phyloP scores from a whole-genome alignment of 2,888 invertebrate genomes.

The Myathropa florea region DNA sequence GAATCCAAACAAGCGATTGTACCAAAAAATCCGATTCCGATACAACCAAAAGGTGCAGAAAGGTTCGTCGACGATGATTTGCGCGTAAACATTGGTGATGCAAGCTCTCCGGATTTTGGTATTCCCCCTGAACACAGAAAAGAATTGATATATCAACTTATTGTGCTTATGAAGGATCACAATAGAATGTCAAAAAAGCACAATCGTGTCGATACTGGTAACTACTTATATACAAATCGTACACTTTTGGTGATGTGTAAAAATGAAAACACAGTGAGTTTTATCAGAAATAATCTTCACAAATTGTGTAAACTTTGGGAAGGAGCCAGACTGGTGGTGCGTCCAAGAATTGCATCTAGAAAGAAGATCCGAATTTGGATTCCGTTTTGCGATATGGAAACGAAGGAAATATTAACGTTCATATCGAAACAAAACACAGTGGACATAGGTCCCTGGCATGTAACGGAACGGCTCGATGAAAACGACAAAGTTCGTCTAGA shows the following conservation, averaged over 20 bases:
- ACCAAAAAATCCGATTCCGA: too few relatives aligned
- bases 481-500: not conserved
- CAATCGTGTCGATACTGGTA: too few relatives aligned
- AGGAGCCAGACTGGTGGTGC: not conserved
- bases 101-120: not conserved
- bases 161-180: not conserved
- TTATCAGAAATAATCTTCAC: not conserved
- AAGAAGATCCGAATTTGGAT: constrained; percentile 6
- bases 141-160: not conserved
- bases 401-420: not conserved
- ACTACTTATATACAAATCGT: not conserved
- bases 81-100: constrained; percentile 39
- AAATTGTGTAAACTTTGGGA: not conserved
- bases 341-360: not conserved
- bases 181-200: not conserved
- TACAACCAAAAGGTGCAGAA: too few relatives aligned
- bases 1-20: too few relatives aligned
- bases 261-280: not conserved
- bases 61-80: not conserved
- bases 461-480: not conserved
- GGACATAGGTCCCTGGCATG: not conserved
- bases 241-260: constrained; percentile 10
- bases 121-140: not conserved
- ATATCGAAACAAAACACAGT: constrained; percentile 22
- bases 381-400: not conserved